Evolutionary conservation across 2,888 invertebrate genomes (phyloP).

Genomic region (Serripes groenlandicus): DNA sequence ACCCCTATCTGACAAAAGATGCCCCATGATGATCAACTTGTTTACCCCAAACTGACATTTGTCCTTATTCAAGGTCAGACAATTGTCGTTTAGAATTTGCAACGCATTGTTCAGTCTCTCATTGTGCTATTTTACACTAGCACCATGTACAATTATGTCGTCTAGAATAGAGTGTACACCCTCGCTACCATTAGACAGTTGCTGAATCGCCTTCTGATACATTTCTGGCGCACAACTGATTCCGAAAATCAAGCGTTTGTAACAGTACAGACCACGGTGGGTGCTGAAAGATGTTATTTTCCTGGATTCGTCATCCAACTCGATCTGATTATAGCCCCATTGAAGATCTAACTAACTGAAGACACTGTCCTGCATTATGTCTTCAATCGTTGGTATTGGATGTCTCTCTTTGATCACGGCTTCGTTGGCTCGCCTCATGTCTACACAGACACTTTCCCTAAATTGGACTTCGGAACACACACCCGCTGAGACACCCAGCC

Average conservation of each 20-base stretch:
- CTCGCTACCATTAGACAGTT: too few species aligned
- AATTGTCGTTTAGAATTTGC: neutral
- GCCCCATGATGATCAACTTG: conserved; percentile 61
- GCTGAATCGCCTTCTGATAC: neutral
- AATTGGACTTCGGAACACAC: neutral
- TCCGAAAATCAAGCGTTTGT: conserved; percentile 65
- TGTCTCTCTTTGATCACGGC: conserved; percentile 2
- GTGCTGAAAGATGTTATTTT: conserved; percentile 55
- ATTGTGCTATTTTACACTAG: neutral
- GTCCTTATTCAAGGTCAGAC: conserved; percentile 10
- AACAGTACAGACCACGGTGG: conserved; percentile 62
- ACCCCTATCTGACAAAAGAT: conserved; percentile 24
- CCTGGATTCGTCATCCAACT: neutral
- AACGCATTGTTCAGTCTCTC: too few species aligned
- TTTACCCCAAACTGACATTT: conserved; percentile 63
- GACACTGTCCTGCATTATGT: neutral
- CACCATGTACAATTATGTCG: conserved; percentile 7
- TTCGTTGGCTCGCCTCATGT: conserved; percentile 4
- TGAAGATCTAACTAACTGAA: conserved; percentile 13
- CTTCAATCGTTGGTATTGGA: conserved; percentile 2
- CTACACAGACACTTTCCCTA: conserved; percentile 2
- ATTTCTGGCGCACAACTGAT: conserved; percentile 60
- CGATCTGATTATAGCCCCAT: conserved; percentile 10
- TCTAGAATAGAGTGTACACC: too few species aligned
- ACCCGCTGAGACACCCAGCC: conserved; percentile 1